Evolutionary conservation across 2,888 invertebrate genomes (phyloP).

Genomic region (Plemyria rubiginata): DNA sequence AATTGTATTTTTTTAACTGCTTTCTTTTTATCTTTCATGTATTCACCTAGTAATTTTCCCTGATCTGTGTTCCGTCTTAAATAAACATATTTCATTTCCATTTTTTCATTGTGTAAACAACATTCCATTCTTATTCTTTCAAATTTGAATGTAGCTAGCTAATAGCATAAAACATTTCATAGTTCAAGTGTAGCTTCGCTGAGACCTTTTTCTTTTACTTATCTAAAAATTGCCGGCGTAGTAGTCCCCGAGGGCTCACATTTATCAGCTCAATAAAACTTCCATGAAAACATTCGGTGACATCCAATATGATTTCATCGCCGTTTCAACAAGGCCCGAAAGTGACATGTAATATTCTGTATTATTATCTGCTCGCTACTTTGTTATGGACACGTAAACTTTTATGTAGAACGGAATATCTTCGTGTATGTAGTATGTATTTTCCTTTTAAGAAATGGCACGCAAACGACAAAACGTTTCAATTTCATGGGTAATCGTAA

Average conservation of each 20-base stretch:
- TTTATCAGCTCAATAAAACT: conserved; percentile 80
- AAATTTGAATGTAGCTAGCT: neutral
- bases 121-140: neutral
- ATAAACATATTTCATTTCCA: no score
- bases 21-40: no score
- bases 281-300: conserved; percentile 76
- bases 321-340: conserved; percentile 61
- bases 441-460: conserved; percentile 33
- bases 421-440: conserved; percentile 47
- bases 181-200: conserved; percentile 10
- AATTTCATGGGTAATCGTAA: conserved; percentile 30
- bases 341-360: conserved; percentile 64
- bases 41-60: no score
- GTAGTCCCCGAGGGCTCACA: conserved; percentile 68
- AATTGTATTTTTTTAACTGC: no score
- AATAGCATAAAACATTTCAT: conserved; percentile 5
- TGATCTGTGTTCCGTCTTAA: no score
- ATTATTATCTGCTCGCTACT: conserved; percentile 64
- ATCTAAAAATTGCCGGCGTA: conserved; percentile 70
- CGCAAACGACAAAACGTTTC: conserved; percentile 32
- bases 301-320: conserved; percentile 78
- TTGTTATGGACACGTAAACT: conserved; percentile 66
- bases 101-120: no score
- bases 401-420: conserved; percentile 59
- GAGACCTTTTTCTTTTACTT: conserved; percentile 59